Evolutionary conservation across 2,888 invertebrate genomes (phyloP).

Genomic region (Heteropelma amictum): DNA sequence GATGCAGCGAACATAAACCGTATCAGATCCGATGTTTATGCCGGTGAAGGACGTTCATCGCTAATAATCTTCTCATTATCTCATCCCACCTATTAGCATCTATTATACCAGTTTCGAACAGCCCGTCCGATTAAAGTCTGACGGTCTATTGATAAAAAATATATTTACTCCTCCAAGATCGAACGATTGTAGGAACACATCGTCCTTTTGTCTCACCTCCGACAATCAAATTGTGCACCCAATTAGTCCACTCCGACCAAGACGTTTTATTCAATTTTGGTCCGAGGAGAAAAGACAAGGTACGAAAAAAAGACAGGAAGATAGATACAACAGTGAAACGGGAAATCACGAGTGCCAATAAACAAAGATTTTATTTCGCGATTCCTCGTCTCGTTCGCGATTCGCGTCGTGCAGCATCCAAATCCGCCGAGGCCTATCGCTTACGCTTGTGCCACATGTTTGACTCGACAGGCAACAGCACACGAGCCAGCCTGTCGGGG

Average conservation of each 20-base stretch:
- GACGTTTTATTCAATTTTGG: no score
- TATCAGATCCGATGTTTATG: constrained; percentile 8
- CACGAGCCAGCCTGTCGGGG: not conserved
- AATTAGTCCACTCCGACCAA: no score
- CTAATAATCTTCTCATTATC: constrained; percentile 9
- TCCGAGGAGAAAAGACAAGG: no score
- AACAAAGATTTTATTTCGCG: constrained; percentile 10
- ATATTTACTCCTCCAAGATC: not conserved
- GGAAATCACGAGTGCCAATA: constrained; percentile 7
- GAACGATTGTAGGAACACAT: no score
- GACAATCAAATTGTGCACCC: not conserved
- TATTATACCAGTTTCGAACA: constrained; percentile 1
- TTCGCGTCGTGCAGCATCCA: constrained; percentile 13
- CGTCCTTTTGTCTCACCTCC: not conserved
- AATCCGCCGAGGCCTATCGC: constrained; percentile 18
- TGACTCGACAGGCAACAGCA: not conserved
- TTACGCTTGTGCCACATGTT: constrained; percentile 10
- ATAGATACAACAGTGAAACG: not conserved
- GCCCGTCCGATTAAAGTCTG: not conserved
- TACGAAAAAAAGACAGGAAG: not conserved
- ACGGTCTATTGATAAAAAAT: not conserved
- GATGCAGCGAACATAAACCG: not conserved
- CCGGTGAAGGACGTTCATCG: constrained; percentile 43
- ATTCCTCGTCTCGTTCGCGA: constrained; percentile 2
- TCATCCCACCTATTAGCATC: not conserved